A percentile compares a stretch with the other conserved stretches of the same genome.
phyloP scores from a whole-genome alignment of 2,113 vertebrate species.

The Charina bottae region DNA sequence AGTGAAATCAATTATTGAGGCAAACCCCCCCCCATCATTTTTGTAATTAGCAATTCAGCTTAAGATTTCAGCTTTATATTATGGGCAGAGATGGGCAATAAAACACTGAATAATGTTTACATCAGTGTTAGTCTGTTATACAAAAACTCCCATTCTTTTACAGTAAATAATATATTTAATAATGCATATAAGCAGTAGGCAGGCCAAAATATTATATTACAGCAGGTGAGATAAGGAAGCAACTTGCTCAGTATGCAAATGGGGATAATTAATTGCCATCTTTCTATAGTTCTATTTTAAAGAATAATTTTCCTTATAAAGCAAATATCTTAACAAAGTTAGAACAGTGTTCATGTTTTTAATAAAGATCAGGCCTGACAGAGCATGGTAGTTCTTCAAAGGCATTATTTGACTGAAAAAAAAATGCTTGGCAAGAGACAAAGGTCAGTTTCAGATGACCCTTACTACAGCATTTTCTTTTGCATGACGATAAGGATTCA shows the following conservation, averaged over 20 bases:
- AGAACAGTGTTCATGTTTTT: not conserved
- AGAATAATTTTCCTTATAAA: not conserved
- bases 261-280: slow-evolving; percentile 1
- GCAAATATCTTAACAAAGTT: not conserved
- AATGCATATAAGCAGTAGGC: not conserved
- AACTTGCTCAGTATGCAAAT: slow-evolving; percentile 20
- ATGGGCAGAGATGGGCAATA: not conserved
- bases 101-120: slow-evolving; percentile 12
- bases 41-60: slow-evolving; percentile 17
- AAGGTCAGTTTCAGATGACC: not conserved
- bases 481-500: slow-evolving; percentile 28
- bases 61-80: not conserved
- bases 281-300: slow-evolving; percentile 4
- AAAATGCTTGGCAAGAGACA: not conserved
- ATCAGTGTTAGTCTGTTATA: not conserved
- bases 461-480: slow-evolving; percentile 10
- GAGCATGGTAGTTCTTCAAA: not conserved
- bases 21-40: not conserved
- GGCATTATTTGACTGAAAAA: not conserved
- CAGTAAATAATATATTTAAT: slow-evolving; percentile 10
- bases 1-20: slow-evolving; percentile 27
- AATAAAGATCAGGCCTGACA: slow-evolving; percentile 1
- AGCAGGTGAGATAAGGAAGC: slow-evolving; percentile 16
- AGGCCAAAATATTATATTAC: slow-evolving; percentile 6
- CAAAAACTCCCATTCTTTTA: not conserved